Evolutionary conservation across 2,797 vertebrate genomes (phyloP).

Genomic region (Meriones psammophilus): DNA sequence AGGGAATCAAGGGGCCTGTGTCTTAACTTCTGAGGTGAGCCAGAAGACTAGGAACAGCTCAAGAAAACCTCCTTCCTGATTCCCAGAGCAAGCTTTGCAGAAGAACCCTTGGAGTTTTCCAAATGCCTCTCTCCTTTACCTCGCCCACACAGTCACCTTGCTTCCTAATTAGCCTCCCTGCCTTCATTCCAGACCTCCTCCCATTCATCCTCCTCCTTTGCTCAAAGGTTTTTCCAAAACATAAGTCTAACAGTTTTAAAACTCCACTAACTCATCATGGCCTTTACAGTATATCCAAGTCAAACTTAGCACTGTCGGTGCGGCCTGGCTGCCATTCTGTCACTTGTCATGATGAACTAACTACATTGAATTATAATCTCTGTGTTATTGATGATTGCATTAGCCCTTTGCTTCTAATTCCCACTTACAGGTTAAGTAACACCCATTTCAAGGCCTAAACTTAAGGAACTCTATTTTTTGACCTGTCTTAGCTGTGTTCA

Average conservation of each 20-base stretch:
- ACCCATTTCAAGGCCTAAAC: background rate
- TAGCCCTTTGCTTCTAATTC: background rate
- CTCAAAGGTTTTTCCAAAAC: conserved; percentile 49
- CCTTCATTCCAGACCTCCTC: conserved; percentile 4
- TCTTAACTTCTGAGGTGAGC: conserved; percentile 6
- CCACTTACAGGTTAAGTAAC: background rate
- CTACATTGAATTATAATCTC: background rate
- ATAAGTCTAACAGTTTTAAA: conserved; percentile 34
- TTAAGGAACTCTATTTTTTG: background rate
- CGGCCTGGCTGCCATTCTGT: background rate
- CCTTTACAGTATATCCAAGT: background rate
- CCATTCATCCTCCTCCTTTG: background rate
- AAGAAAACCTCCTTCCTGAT: background rate
- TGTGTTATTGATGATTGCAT: background rate
- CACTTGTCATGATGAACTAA: background rate
- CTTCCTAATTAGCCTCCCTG: conserved; percentile 39
- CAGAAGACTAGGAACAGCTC: conserved; percentile 23
- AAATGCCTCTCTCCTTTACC: background rate
- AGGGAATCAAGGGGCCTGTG: background rate
- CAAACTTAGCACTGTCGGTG: background rate
- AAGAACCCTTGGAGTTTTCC: conserved; percentile 27
- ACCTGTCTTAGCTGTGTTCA: accelerated
- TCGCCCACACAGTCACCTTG: conserved; percentile 46
- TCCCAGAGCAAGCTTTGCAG: background rate
- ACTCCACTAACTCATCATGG: background rate